Percentiles rank a stretch among this genome's conserved stretches.
These are phyloP conservation scores for Tetraneura akinire DNA, from an alignment of 1,140 invertebrate species.

Conservation along the genomic window DNA sequence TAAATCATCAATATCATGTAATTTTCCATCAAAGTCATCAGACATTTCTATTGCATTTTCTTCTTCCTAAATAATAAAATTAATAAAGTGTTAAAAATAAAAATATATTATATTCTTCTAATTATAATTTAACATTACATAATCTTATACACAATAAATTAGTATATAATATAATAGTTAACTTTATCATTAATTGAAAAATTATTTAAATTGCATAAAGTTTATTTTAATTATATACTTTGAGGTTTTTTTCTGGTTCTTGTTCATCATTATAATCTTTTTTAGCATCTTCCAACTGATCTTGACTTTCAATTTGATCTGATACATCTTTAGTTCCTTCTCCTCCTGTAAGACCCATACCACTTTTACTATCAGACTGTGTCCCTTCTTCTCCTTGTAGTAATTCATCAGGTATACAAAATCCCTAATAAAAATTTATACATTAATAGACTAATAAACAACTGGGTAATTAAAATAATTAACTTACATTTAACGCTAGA, in stretches of 20 bases:
- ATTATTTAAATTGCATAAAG: no score
- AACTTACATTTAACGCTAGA: constrained; percentile 72
- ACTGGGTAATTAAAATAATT: neutral
- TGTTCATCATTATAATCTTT: constrained; percentile 74
- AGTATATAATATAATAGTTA: no score
- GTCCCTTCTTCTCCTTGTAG: constrained; percentile 67
- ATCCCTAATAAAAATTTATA: constrained; percentile 67
- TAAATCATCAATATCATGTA: constrained; percentile 81
- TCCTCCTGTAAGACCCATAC: constrained; percentile 87
- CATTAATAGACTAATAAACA: neutral
- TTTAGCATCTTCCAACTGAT: constrained; percentile 89
- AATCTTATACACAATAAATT: no score
- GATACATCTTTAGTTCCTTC: constrained; percentile 94
- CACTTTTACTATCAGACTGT: constrained; percentile 64
- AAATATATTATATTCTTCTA: no score
- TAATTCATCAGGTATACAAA: constrained; percentile 86
- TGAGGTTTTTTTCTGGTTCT: constrained; percentile 77
- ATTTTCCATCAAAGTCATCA: constrained; percentile 85
- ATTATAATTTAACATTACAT: no score
- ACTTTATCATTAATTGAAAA: no score
- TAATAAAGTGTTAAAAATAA: neutral
- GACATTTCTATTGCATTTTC: constrained; percentile 94
- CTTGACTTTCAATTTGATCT: constrained; percentile 88
- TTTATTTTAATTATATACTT: constrained; percentile 56
- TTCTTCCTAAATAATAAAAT: constrained; percentile 67